Evolutionary conservation across 2,113 vertebrate species (phyloP).

Genomic region (Herpetotheres cachinnans): DNA sequence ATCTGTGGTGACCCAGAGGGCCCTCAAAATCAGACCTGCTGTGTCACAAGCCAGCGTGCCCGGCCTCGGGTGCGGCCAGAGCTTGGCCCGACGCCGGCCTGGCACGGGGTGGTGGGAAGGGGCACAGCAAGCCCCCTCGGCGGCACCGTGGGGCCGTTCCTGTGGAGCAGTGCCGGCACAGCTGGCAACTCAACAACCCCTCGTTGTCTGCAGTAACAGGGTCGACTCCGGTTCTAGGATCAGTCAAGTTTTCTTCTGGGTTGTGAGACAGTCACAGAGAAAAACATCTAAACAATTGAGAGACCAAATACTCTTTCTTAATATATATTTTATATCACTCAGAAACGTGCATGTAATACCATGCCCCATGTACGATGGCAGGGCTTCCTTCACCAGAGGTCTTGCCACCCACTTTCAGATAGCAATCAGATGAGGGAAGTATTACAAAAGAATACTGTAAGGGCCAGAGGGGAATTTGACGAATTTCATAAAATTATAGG

Average conservation of each 20-base stretch:
- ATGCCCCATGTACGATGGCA: not conserved
- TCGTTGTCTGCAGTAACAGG: not conserved
- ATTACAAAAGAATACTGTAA: not conserved
- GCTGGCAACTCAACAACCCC: not conserved
- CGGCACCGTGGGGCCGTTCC: accelerated
- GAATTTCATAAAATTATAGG: not conserved
- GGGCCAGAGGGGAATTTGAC: not conserved
- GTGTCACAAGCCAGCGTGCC: not conserved
- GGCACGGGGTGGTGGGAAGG: not conserved
- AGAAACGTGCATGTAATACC: not conserved
- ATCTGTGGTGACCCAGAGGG: not conserved
- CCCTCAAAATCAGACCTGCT: not conserved
- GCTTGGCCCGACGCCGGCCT: not conserved
- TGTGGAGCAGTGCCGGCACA: not conserved
- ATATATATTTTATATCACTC: not conserved
- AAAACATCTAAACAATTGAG: not conserved
- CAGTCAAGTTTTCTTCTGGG: not conserved
- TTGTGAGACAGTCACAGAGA: not conserved
- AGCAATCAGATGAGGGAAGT: not conserved
- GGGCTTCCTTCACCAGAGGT: not conserved
- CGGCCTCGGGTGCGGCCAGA: not conserved
- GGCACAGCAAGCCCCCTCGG: not conserved
- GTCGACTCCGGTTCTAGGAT: not conserved
- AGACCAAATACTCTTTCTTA: not conserved
- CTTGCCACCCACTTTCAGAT: not conserved